Percentiles rank a stretch among this genome's conserved stretches.
Conservation (phyloP, 2,888 invertebrate species). For the Lissocephala sabroskyi region DNA sequence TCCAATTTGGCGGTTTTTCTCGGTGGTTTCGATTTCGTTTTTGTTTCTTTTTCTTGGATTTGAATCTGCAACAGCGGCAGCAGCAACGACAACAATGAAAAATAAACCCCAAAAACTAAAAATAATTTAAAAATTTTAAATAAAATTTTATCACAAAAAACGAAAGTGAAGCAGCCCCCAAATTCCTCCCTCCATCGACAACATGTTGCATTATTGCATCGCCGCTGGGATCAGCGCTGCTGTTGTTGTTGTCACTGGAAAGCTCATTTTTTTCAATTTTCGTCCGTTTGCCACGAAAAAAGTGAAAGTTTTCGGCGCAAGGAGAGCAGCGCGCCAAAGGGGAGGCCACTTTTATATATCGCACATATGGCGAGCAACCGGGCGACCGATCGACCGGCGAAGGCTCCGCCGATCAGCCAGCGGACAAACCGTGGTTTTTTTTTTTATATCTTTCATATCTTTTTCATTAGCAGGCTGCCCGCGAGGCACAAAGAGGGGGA, state of each 20-base stretch:
- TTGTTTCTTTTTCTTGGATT: not conserved
- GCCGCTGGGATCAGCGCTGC: constrained; percentile 6
- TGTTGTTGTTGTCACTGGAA: constrained; percentile 17
- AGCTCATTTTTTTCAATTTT: too few relatives aligned
- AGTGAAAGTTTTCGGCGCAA: constrained; percentile 61
- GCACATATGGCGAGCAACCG: not conserved
- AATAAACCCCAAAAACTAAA: constrained; percentile 1
- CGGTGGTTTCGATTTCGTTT: not conserved
- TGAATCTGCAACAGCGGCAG: too few relatives aligned
- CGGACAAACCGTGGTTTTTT: too few relatives aligned
- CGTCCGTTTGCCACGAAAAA: constrained; percentile 23
- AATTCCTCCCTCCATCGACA: constrained; percentile 11
- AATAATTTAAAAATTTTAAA: constrained; percentile 6
- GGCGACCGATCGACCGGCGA: not conserved
- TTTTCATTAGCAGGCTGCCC: constrained; percentile 3
- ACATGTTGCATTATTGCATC: constrained; percentile 47
- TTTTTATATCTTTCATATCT: not conserved
- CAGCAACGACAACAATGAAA: too few relatives aligned
- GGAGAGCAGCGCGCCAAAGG: too few relatives aligned
- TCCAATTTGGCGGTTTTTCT: too few relatives aligned
- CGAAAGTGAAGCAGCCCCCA: constrained; percentile 39
- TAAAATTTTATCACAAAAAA: constrained; percentile 31
- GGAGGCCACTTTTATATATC: too few relatives aligned
- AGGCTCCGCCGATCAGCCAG: too few relatives aligned
- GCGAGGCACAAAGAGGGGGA: not conserved